Base-by-base conservation (phyloP, 2,113 vertebrate genomes). In the Calidris pugnax region DNA sequence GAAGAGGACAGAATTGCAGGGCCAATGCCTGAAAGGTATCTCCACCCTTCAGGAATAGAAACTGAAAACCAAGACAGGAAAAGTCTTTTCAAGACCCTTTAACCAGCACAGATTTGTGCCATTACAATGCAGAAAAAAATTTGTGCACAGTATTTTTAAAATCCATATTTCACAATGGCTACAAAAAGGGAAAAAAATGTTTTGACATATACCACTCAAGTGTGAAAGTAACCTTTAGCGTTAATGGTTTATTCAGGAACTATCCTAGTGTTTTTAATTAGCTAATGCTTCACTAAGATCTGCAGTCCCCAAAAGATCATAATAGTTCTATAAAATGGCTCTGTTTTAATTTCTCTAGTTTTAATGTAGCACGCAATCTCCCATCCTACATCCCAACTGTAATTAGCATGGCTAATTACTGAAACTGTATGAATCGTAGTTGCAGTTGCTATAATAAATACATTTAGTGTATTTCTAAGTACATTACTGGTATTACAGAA, bases 191-290 rank as follows among this genome's bases (percentile, higher is more conserved):
- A 51, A 90, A 90, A 91, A 75, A 74, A 84, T 72, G 21, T 89
- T 98, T 97, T 96, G 96, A 96, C 94, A 95, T 94, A 86, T 71
- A 95, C 89, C 86, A 95, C 79, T 97, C 95, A 97, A 97, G 95
- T 97, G 91, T 98, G 97, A 97, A 98, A 98, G 94, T 97, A 97
- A 98, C 89, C 96, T 97, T 97, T 98, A 89, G 74, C 73, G 97
- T 97, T 95, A 97, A 96, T 97, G 64, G 75, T 98, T 98, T 97
- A 95, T 93, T 97, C 94, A 96, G 95, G 84, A 96, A 59, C 83
- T 92, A 68, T 55, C 83, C 83, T 94, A 32, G 77, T 95, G 80
- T 69, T 97, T 98, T 98, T 98, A 98, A 98, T 97, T 98, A 97
- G 92, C 86, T 96, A 97, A 91, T 92, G 87, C 72, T 89, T 94